phyloP scores from a whole-genome alignment of 2,888 invertebrate genomes.

The Fragum fragum region DNA sequence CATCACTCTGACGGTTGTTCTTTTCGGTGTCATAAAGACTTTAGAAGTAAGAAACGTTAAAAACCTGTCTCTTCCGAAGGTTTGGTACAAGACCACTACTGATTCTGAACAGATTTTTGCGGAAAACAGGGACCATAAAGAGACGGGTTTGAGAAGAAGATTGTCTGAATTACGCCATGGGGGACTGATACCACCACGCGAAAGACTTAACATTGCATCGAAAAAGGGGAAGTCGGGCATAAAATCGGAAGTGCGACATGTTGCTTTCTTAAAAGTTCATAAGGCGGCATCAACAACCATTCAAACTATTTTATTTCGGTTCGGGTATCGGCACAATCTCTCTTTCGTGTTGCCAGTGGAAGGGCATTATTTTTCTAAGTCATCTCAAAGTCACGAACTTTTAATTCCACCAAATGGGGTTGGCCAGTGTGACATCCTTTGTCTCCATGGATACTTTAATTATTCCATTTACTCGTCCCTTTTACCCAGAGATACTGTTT shows the following conservation, averaged over 20 bases:
- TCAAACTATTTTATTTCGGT: slow-evolving; percentile 28
- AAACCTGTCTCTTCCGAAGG: too few species aligned
- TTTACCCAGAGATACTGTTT: slow-evolving; percentile 27
- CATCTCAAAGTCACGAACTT: background rate
- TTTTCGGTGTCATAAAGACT: too few species aligned
- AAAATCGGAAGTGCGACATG: slow-evolving; percentile 5
- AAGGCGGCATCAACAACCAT: slow-evolving; percentile 24
- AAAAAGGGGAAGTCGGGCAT: too few species aligned
- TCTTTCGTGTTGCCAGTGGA: slow-evolving; percentile 18
- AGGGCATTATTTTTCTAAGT: slow-evolving; percentile 20
- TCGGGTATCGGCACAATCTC: slow-evolving; percentile 5
- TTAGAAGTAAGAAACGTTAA: too few species aligned
- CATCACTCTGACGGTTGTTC: too few species aligned
- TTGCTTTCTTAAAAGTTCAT: slow-evolving; percentile 24
- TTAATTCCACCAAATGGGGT: background rate
- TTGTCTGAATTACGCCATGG: too few species aligned
- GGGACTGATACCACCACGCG: too few species aligned
- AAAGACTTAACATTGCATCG: too few species aligned
- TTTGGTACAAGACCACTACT: too few species aligned
- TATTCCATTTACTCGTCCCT: slow-evolving; percentile 19
- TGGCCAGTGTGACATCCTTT: slow-evolving; percentile 18
- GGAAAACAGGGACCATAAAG: too few species aligned
- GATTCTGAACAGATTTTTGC: too few species aligned
- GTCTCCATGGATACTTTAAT: slow-evolving; percentile 33
- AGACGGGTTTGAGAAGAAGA: too few species aligned